These are phyloP conservation scores for Eilema sororculum DNA, from an alignment of 2,888 invertebrate species.

Conservation along the genomic window DNA sequence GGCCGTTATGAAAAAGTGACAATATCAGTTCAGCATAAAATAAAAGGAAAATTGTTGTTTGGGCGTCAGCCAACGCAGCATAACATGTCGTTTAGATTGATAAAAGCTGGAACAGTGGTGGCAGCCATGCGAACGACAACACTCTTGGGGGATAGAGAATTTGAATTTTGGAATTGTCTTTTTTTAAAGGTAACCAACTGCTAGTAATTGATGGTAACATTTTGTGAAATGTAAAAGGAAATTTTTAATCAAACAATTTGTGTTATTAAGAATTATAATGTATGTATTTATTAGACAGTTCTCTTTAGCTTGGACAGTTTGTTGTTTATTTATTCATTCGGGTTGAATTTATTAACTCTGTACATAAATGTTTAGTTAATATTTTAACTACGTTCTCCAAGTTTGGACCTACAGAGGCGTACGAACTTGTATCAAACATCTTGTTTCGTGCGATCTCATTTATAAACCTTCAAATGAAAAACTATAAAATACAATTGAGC, in stretches of 20 bases:
- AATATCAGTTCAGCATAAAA: constrained; percentile 33
- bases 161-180: background rate
- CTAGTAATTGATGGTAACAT: background rate
- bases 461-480: too few species aligned
- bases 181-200: background rate
- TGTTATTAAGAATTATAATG: background rate
- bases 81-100: constrained; percentile 61
- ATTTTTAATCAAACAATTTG: background rate
- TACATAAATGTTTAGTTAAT: too few species aligned
- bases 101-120: constrained; percentile 56
- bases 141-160: constrained; percentile 3
- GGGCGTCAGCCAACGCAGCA: constrained; percentile 56
- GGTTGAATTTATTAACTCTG: too few species aligned
- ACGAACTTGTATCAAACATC: too few species aligned
- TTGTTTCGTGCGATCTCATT: too few species aligned
- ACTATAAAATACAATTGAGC: too few species aligned
- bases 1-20: constrained; percentile 8
- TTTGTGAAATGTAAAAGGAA: background rate
- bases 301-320: too few species aligned
- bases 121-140: constrained; percentile 35
- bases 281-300: too few species aligned
- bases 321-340: too few species aligned
- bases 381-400: too few species aligned
- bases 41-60: constrained; percentile 52
- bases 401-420: too few species aligned